These are phyloP conservation scores for Dreissena rostriformis DNA, from an alignment of 1,140 invertebrate genomes.

Conservation along the genomic window DNA sequence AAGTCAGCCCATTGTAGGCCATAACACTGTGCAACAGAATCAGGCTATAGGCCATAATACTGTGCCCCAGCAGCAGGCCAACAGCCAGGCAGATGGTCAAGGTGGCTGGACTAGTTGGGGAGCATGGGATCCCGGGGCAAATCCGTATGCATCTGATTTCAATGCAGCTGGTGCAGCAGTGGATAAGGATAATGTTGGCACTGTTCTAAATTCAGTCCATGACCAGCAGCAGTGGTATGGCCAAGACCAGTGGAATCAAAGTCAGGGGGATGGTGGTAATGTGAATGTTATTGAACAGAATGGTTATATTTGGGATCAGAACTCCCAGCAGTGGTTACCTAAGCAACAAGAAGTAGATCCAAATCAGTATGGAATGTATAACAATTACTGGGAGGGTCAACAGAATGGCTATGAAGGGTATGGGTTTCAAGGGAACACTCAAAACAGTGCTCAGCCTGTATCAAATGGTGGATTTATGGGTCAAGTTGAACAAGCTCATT, in stretches of 20 bases:
- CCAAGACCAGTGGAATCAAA: conserved; percentile 17
- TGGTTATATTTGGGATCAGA: conserved; percentile 11
- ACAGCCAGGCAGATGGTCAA: conserved; percentile 1
- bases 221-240: conserved; percentile 16
- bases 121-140: conserved; percentile 10
- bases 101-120: conserved; percentile 39
- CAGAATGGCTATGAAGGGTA: conserved; percentile 19
- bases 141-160: conserved; percentile 27
- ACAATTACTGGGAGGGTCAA: conserved; percentile 40
- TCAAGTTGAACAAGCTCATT: neutral
- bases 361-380: conserved; percentile 20
- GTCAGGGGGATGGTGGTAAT: conserved; percentile 4
- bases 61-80: neutral
- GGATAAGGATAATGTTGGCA: neutral
- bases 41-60: neutral
- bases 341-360: conserved; percentile 8
- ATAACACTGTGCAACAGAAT: neutral
- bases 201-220: neutral
- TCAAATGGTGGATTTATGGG: conserved; percentile 20
- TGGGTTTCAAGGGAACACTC: neutral
- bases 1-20: neutral
- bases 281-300: conserved; percentile 12
- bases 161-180: neutral
- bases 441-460: neutral
- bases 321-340: conserved; percentile 25